Evolutionary conservation across 2,797 vertebrate genomes (phyloP), one percentile per base, ranked within the genome.

Genomic region (Apodemus agrarius): DNA sequence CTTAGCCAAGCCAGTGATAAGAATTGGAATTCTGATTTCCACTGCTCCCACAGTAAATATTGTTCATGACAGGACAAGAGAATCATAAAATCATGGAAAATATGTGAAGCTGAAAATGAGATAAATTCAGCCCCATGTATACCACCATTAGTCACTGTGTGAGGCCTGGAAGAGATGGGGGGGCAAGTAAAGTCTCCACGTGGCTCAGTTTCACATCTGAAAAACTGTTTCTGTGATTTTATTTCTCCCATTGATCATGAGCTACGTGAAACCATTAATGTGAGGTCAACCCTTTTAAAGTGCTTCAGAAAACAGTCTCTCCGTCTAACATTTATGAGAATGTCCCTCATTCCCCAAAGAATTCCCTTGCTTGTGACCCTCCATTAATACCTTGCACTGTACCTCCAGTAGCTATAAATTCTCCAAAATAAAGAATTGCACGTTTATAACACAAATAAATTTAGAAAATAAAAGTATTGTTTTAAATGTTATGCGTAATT

Each of bases 21-120:
- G 46, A 97, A 92, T 43, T 95, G 76, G 92, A 93, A 97, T 94
- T 75, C 75, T 91, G 91, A 93, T 92, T 65, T 97, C 87, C 59
- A 67, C 59, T 90, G 29, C 74, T 94, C 94, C 82, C 82, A 84
- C n/a, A 90, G 78, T 95, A 96, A 93, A 90, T 86, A 93, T 69
- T 84, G 12, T 31, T 65, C 93, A 96, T 90, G 74, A 34, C 52
- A 89, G 87, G n/a, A 78, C 91, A 93, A 84, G 34, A 95, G 24
- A 95, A 59, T 43, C 92, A 88, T 90, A 88, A 96, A 91, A 49
- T 87, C 76, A 90, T 88, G 78, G 52, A 80, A 74, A 94, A 91
- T 83, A 95, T 65, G 26, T 34, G 82, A 96, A 96, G 91, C 81
- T 97, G 76, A 96, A 96, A 96, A 95, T 74, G 59, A 78, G 46